Conservation (phyloP, 1,140 invertebrate species). For the Aphaenogaster floridana region DNA sequence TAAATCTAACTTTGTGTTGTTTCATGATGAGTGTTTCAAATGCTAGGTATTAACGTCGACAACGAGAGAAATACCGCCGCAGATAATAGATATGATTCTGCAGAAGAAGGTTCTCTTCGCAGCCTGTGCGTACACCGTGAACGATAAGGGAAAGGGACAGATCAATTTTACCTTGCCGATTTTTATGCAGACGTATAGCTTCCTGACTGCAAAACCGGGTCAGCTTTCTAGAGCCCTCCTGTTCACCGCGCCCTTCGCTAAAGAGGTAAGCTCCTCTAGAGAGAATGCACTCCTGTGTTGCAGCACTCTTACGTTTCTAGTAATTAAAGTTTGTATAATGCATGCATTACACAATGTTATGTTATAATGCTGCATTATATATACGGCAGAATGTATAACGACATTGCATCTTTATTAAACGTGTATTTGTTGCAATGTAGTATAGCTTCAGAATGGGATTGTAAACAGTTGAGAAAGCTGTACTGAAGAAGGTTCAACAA, state of each 20-base stretch:
- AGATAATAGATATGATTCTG: constrained; percentile 83
- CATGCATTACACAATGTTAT: not conserved
- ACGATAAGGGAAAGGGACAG: constrained; percentile 87
- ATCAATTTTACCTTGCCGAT: constrained; percentile 94
- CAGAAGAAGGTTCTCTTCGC: constrained; percentile 89
- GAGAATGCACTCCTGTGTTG: not conserved
- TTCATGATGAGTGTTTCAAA: not conserved
- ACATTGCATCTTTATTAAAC: not conserved
- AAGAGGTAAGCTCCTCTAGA: constrained; percentile 86
- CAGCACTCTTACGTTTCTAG: not conserved
- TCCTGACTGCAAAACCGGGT: constrained; percentile 91
- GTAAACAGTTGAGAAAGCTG: not conserved
- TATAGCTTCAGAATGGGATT: not conserved
- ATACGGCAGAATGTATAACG: not conserved
- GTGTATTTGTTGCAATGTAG: not conserved
- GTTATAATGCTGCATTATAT: not conserved
- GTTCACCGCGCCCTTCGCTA: constrained; percentile 94
- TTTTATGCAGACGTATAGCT: constrained; percentile 92
- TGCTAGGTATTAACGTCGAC: constrained; percentile 62
- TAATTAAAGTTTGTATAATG: not conserved
- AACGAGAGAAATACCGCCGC: constrained; percentile 82
- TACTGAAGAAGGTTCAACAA: not conserved
- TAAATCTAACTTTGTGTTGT: not conserved
- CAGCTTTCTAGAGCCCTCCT: constrained; percentile 93
- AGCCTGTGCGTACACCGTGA: constrained; percentile 91